These are phyloP conservation scores for Salpingus planirostris DNA, from an alignment of 2,888 invertebrate species.

Conservation along the genomic window DNA sequence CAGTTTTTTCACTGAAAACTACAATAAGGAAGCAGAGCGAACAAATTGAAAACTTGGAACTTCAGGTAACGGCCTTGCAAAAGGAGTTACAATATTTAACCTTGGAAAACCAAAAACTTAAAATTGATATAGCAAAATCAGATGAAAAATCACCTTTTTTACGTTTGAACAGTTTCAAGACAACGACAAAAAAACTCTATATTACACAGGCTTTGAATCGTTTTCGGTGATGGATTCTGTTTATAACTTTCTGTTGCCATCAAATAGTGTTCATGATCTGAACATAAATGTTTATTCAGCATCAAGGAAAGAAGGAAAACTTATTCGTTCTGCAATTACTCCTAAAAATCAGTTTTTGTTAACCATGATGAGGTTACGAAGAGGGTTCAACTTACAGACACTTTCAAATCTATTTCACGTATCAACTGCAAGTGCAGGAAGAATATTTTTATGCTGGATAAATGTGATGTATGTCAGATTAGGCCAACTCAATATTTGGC, in stretches of 20 bases:
- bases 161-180: slow-evolving; percentile 1
- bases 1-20: too few species aligned
- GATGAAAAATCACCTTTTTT: too few species aligned
- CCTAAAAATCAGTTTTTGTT: slow-evolving; percentile 2
- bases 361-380: slow-evolving; percentile 1
- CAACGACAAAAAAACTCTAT: slow-evolving; percentile 3
- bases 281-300: not conserved
- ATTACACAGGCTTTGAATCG: slow-evolving; percentile 1
- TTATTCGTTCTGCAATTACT: slow-evolving; percentile 3
- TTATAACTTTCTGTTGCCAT: not conserved
- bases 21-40: too few species aligned
- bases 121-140: too few species aligned
- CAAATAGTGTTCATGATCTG: not conserved
- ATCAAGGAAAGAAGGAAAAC: not conserved
- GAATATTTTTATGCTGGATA: slow-evolving; percentile 10
- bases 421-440: slow-evolving; percentile 6
- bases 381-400: slow-evolving; percentile 1
- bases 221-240: not conserved
- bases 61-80: too few species aligned
- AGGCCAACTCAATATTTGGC: slow-evolving; percentile 12
- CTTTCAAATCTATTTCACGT: slow-evolving; percentile 2
- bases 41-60: too few species aligned
- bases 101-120: too few species aligned
- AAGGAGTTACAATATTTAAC: too few species aligned
- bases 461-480: slow-evolving; percentile 7